phyloP scores from a whole-genome alignment of 2,888 invertebrate genomes.

The Meandrusa payeni region DNA sequence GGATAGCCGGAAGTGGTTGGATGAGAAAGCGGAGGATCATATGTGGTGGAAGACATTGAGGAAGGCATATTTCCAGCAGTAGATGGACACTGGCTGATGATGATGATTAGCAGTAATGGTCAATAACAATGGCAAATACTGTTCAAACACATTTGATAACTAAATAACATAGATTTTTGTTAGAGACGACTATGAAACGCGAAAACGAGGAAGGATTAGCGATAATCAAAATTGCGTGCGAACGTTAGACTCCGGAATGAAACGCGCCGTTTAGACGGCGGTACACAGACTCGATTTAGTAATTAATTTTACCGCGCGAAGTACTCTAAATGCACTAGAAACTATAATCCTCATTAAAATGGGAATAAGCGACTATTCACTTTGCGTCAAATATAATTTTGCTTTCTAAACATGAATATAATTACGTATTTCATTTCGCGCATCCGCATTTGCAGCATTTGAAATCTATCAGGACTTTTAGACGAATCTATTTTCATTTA shows the following conservation, averaged over 20 bases:
- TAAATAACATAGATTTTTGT: not conserved
- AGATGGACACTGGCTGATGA: too few species aligned
- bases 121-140: too few species aligned
- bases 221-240: conserved; percentile 43
- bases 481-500: conserved; percentile 6
- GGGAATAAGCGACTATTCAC: conserved; percentile 73
- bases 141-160: too few species aligned
- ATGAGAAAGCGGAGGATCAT: too few species aligned
- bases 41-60: too few species aligned
- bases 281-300: conserved; percentile 72
- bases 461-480: conserved; percentile 6
- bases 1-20: too few species aligned
- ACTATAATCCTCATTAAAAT: conserved; percentile 79
- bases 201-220: conserved; percentile 38
- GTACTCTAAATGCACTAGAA: conserved; percentile 77
- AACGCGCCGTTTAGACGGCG: conserved; percentile 50
- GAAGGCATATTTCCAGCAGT: too few species aligned
- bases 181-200: conserved; percentile 13
- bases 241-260: conserved; percentile 52
- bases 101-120: too few species aligned
- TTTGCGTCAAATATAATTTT: conserved; percentile 73
- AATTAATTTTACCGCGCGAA: conserved; percentile 77
- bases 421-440: conserved; percentile 50
- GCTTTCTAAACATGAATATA: conserved; percentile 68
- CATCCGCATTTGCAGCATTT: conserved; percentile 8